Evolutionary conservation across 2,888 invertebrate genomes (phyloP).

Genomic region (Ganaspis brasiliensis): DNA sequence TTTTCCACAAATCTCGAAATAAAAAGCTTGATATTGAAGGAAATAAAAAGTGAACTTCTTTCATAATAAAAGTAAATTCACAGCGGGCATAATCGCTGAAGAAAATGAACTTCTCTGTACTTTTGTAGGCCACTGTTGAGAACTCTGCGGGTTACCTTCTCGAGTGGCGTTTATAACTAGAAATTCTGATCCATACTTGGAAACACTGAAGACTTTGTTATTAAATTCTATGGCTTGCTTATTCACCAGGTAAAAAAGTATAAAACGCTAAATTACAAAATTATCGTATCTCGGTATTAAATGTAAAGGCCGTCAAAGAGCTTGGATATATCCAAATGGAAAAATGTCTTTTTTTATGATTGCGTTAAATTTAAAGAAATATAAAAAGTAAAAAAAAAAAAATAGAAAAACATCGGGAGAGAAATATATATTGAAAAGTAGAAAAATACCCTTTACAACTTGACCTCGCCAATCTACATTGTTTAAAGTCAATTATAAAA

Average conservation of each 20-base stretch:
- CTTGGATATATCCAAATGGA: not conserved
- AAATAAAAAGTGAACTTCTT: not conserved
- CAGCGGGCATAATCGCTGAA: not conserved
- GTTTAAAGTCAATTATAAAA: constrained; percentile 4
- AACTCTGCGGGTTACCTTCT: constrained; percentile 21
- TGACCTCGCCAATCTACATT: not conserved
- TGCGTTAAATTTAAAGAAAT: not conserved
- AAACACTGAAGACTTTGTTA: constrained; percentile 22
- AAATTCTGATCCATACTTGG: not conserved
- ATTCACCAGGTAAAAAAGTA: not conserved
- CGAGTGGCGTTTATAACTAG: not conserved
- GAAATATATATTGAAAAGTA: not conserved
- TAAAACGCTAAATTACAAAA: constrained; percentile 8
- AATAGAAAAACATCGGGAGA: too few species aligned
- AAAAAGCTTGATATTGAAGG: not conserved
- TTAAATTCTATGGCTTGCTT: constrained; percentile 12
- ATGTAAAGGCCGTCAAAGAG: not conserved
- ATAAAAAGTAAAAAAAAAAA: too few species aligned
- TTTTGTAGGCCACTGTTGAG: not conserved
- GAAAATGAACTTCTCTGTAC: constrained; percentile 18
- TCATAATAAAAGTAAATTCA: not conserved
- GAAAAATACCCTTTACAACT: not conserved
- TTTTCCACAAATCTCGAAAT: too few species aligned
- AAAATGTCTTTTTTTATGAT: not conserved
- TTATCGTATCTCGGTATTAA: not conserved